Conservation (phyloP, 1,140 invertebrate genomes). For the Achatina immaculata region DNA sequence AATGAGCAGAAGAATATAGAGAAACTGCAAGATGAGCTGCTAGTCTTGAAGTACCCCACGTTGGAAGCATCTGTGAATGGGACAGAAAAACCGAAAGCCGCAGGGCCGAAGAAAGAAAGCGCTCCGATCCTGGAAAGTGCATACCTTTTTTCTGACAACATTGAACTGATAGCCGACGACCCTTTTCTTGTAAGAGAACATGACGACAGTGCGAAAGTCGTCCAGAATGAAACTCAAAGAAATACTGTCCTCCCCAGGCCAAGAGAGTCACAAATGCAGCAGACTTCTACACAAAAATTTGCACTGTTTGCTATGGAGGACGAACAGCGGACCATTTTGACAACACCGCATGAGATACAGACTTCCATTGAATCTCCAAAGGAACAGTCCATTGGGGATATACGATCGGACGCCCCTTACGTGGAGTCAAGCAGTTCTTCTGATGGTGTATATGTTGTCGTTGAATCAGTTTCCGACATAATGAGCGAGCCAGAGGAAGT, state of each 20-base stretch:
- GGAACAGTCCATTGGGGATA: no score
- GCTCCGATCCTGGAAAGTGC: no score
- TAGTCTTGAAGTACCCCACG: background rate
- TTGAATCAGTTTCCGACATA: background rate
- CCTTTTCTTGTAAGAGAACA: background rate
- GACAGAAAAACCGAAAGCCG: background rate
- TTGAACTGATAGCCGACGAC: conserved; percentile 4
- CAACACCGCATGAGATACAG: no score
- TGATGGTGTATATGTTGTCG: background rate
- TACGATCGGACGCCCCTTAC: no score
- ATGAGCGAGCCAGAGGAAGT: background rate
- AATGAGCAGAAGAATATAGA: background rate
- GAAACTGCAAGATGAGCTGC: background rate
- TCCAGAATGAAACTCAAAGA: no score
- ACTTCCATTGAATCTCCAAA: no score
- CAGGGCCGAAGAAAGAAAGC: no score
- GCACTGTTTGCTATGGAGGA: no score
- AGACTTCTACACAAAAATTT: no score
- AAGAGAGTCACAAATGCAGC: no score
- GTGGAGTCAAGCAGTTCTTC: background rate
- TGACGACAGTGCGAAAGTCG: background rate
- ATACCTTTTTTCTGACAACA: background rate
- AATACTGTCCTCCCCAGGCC: no score
- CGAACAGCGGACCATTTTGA: no score
- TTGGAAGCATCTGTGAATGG: background rate